Conservation (phyloP, 2,797 vertebrate genomes). For the Mycteria americana region DNA sequence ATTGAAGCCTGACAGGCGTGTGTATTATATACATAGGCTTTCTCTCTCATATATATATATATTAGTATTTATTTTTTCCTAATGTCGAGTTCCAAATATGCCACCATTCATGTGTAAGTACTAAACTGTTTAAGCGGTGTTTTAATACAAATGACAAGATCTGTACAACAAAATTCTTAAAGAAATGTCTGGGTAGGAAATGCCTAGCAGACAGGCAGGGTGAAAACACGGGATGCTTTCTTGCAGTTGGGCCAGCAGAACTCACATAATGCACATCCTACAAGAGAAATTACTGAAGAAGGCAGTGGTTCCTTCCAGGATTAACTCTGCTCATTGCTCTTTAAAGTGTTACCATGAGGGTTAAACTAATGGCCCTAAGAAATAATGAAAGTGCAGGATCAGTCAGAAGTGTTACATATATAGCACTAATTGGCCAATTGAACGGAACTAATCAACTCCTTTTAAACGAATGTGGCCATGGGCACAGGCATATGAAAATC, state of each 20-base stretch:
- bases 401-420: not conserved
- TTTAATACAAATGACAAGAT: not conserved
- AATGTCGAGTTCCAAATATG: not conserved
- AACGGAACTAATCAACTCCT: not conserved
- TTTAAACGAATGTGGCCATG: not conserved
- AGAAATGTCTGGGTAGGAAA: not conserved
- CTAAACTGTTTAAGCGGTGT: not conserved
- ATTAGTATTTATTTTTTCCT: not conserved
- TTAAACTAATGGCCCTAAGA: conserved; percentile 44
- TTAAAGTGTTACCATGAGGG: conserved; percentile 15
- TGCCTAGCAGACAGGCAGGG: not conserved
- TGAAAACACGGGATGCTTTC: not conserved
- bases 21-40: not conserved
- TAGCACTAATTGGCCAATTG: conserved; percentile 18
- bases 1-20: not conserved
- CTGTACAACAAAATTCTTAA: not conserved
- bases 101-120: not conserved
- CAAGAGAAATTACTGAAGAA: not conserved
- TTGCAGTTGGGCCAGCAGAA: not conserved
- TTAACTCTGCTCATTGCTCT: not conserved
- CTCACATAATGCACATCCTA: not conserved
- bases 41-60: not conserved
- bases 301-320: not conserved
- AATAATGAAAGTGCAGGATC: conserved; percentile 16
- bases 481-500: not conserved